These are phyloP conservation scores for Cremastinae sp. DNA, from an alignment of 2,888 invertebrate species.

Conservation along the genomic window DNA sequence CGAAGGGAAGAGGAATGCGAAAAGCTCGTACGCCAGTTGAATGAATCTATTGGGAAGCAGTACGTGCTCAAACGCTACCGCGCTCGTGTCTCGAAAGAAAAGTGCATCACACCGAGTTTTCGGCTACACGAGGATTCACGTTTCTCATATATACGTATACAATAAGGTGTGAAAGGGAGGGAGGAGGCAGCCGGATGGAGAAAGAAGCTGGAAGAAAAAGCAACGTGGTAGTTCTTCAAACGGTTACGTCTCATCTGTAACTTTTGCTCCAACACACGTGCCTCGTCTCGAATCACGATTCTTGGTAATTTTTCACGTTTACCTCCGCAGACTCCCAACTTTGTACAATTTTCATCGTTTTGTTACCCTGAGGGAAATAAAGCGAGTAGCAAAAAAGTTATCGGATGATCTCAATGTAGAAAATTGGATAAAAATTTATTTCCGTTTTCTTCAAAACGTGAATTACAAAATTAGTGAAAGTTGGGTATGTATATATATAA, in stretches of 20 bases:
- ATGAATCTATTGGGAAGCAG: slow-evolving; percentile 31
- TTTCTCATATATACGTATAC: neutral
- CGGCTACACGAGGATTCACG: slow-evolving; percentile 3
- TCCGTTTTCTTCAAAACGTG: slow-evolving; percentile 2
- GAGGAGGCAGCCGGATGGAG: neutral
- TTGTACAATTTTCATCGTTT: slow-evolving; percentile 13
- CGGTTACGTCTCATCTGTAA: slow-evolving; percentile 40
- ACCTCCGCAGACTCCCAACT: slow-evolving; percentile 2
- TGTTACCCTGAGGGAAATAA: slow-evolving; percentile 12
- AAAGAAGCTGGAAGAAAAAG: neutral
- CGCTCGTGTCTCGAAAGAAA: slow-evolving; percentile 19
- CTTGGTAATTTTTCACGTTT: slow-evolving; percentile 44
- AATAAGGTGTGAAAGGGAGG: neutral
- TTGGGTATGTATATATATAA: neutral
- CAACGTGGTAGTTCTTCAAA: slow-evolving; percentile 19
- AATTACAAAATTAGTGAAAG: neutral
- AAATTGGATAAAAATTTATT: slow-evolving; percentile 45
- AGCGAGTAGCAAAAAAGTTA: too few relatives aligned
- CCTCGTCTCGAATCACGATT: slow-evolving; percentile 38
- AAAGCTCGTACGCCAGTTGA: neutral
- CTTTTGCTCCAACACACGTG: slow-evolving; percentile 34
- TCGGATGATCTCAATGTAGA: slow-evolving; percentile 24
- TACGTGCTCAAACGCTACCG: slow-evolving; percentile 26
- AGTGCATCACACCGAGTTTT: slow-evolving; percentile 25
- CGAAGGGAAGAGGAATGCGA: neutral